A percentile compares a stretch with the other conserved stretches of the same genome.
These are phyloP conservation scores for Ochropacha duplaris DNA, from an alignment of 2,888 invertebrate genomes.

Conservation along the genomic window DNA sequence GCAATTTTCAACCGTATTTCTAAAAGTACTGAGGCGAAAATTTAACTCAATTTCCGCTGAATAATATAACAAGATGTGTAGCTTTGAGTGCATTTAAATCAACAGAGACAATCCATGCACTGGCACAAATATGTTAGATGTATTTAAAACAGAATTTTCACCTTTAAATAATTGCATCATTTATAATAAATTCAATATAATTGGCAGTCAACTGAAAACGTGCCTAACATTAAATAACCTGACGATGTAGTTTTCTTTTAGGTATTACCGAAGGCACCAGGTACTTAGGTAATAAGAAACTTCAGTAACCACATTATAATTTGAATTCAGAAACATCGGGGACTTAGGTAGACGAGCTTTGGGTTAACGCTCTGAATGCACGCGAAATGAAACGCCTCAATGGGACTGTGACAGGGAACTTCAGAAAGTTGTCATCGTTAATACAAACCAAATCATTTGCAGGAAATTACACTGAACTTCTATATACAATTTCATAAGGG, in stretches of 20 bases:
- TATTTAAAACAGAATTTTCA: background rate
- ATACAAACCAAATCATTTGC: background rate
- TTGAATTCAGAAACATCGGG: background rate
- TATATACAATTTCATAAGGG: background rate
- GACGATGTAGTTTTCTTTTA: background rate
- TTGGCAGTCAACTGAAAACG: too few relatives aligned
- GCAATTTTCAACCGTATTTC: background rate
- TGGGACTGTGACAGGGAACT: constrained; percentile 1
- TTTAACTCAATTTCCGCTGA: background rate
- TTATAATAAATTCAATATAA: too few relatives aligned
- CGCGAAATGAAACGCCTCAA: constrained; percentile 2
- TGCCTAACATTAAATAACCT: too few relatives aligned
- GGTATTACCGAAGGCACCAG: background rate
- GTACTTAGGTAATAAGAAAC: background rate
- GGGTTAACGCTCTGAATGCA: constrained; percentile 4
- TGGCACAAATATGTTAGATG: background rate
- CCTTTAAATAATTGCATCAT: background rate
- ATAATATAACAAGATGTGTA: background rate
- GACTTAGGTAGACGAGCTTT: constrained; percentile 1
- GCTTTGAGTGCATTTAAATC: background rate
- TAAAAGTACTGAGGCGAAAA: background rate
- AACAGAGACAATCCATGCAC: background rate
- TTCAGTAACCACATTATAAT: background rate
- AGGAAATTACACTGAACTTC: background rate
- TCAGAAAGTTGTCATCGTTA: background rate